Percentiles rank a stretch among this genome's conserved stretches.
Evolutionary conservation across 2,888 invertebrate genomes (phyloP).

Genomic region (Megamerina dolium): DNA sequence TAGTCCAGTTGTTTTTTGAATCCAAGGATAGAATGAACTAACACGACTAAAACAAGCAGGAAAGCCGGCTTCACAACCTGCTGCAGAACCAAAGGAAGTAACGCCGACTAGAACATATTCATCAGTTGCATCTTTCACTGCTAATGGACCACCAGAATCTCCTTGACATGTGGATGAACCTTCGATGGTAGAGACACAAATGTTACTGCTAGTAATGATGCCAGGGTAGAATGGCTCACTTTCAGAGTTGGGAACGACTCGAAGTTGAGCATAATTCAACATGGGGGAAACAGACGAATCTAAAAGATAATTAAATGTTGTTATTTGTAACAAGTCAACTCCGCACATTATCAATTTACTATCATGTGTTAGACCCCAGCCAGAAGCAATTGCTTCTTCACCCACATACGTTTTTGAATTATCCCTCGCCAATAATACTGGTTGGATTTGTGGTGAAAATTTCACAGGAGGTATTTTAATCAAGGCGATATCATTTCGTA

Average conservation of each 20-base stretch:
- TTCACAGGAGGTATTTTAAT: conserved; percentile 26
- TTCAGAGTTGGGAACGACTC: no score
- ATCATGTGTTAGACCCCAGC: conserved; percentile 40
- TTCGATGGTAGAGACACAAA: neutral
- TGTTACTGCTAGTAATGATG: neutral
- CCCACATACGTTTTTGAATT: conserved; percentile 25
- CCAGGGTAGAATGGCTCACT: no score
- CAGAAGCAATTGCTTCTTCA: conserved; percentile 31
- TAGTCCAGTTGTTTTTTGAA: no score
- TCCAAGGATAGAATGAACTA: conserved; percentile 1
- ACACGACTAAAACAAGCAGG: conserved; percentile 6
- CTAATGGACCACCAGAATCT: conserved; percentile 7
- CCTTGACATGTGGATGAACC: conserved; percentile 1
- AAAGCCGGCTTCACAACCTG: neutral
- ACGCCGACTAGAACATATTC: conserved; percentile 1
- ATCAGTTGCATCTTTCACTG: no score
- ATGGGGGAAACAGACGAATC: no score
- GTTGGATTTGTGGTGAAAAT: conserved; percentile 18
- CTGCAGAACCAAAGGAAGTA: neutral
- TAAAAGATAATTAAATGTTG: no score
- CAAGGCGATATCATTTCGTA: conserved; percentile 37
- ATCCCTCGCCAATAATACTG: conserved; percentile 25
- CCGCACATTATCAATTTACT: conserved; percentile 24
- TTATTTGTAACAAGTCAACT: no score
- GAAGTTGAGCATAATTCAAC: no score